phyloP scores from a whole-genome alignment of 2,113 vertebrate species.

The Corythornis cristatus region DNA sequence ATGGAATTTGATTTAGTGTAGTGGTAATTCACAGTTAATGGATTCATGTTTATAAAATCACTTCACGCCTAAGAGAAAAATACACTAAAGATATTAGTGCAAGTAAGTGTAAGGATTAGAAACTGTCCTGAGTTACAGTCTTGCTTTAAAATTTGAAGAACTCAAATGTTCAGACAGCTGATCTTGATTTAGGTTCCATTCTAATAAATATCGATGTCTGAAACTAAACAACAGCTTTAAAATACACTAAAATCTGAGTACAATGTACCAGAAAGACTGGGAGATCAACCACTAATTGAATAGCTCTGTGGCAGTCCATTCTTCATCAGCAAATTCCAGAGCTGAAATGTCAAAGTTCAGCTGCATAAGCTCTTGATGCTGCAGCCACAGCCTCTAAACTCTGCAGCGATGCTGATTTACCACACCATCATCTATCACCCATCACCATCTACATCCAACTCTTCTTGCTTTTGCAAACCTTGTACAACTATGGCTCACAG shows the following conservation, averaged over 20 bases:
- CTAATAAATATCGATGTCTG: neutral
- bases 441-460: neutral
- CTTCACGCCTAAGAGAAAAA: constrained; percentile 16
- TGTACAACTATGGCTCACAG: neutral
- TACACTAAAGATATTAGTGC: neutral
- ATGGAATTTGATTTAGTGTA: neutral
- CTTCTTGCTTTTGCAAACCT: neutral
- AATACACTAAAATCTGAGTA: neutral
- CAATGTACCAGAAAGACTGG: neutral
- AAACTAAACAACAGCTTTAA: constrained; percentile 1
- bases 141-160: neutral
- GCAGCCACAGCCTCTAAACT: neutral
- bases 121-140: neutral
- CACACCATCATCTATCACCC: neutral
- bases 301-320: neutral
- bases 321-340: neutral
- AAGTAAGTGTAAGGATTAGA: neutral
- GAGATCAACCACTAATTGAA: neutral
- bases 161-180: neutral
- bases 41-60: constrained; percentile 11
- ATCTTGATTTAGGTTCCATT: neutral
- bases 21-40: neutral
- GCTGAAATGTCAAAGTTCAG: neutral
- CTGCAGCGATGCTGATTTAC: neutral
- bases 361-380: neutral